These are phyloP conservation scores for Mamestra configurata DNA, from an alignment of 1,140 invertebrate genomes.

Conservation along the genomic window DNA sequence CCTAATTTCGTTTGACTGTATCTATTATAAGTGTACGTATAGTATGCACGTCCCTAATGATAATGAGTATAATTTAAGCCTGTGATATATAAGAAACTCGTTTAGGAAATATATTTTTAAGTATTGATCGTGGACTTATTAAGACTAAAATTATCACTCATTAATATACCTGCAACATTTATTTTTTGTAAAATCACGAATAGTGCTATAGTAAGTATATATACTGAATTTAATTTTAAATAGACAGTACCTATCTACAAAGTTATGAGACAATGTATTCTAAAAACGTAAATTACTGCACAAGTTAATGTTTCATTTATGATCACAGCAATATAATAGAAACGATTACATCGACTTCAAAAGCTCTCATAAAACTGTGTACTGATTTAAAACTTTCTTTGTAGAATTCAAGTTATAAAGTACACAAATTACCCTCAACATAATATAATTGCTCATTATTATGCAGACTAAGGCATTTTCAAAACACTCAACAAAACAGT, in stretches of 20 bases:
- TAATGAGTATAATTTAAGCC: conserved; percentile 86
- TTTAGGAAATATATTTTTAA: conserved; percentile 71
- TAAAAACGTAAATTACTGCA: conserved; percentile 13
- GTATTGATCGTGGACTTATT: conserved; percentile 58
- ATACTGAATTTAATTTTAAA: conserved; percentile 4
- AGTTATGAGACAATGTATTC: conserved; percentile 31
- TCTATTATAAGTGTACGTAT: conserved; percentile 84
- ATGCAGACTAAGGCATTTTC: not conserved
- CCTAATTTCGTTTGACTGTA: conserved; percentile 82
- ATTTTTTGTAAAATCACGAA: conserved; percentile 42
- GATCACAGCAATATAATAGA: conserved; percentile 21
- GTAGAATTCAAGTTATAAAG: no score
- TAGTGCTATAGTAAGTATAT: conserved; percentile 10
- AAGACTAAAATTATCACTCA: conserved; percentile 57
- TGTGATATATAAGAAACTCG: conserved; percentile 85
- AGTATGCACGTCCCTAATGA: conserved; percentile 86
- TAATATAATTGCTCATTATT: no score
- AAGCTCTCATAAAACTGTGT: conserved; percentile 34
- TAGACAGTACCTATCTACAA: conserved; percentile 23
- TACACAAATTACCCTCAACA: no score
- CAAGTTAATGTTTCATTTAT: conserved; percentile 35
- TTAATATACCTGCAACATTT: conserved; percentile 38
- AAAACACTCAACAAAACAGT: conserved; percentile 9
- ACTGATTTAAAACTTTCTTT: not conserved
- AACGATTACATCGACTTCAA: conserved; percentile 25